phyloP scores from a whole-genome alignment of 2,888 invertebrate species.

The Lymantria dispar region DNA sequence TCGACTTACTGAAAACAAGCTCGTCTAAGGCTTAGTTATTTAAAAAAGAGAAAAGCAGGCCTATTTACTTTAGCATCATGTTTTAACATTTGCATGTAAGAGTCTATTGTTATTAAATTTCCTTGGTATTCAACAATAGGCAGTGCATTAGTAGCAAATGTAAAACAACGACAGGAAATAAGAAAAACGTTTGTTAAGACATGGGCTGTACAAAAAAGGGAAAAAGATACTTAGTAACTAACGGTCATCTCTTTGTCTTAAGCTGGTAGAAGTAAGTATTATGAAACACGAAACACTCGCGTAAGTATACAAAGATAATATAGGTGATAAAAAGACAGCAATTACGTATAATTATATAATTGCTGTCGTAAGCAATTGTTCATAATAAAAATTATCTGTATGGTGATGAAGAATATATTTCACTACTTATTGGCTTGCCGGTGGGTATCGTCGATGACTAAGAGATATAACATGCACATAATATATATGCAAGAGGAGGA shows the following conservation, averaged over 20 bases:
- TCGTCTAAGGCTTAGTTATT: no score
- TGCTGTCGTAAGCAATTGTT: no score
- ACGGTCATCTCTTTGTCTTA: conserved; percentile 62
- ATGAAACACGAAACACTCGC: conserved; percentile 31
- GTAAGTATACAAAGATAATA: conserved; percentile 12
- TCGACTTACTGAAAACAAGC: no score
- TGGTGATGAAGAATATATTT: no score
- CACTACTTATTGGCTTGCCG: no score
- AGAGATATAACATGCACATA: no score
- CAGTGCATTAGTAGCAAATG: conserved; percentile 47
- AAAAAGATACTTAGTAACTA: conserved; percentile 48
- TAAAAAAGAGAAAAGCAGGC: background rate
- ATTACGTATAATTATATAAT: conserved; percentile 3
- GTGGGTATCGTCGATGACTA: no score
- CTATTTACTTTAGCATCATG: conserved; percentile 8
- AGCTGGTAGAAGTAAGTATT: conserved; percentile 44
- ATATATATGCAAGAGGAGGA: no score
- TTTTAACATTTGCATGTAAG: conserved; percentile 16
- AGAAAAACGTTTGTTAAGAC: conserved; percentile 51
- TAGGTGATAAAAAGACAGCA: conserved; percentile 24
- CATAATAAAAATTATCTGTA: no score
- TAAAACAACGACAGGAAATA: conserved; percentile 57
- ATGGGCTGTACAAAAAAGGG: conserved; percentile 49
- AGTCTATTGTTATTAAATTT: conserved; percentile 33
- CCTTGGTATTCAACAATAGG: conserved; percentile 42